Percentiles rank a stretch among this genome's conserved stretches.
Evolutionary conservation across 2,113 vertebrate species (phyloP).

Genomic region (Carassius gibelio): DNA sequence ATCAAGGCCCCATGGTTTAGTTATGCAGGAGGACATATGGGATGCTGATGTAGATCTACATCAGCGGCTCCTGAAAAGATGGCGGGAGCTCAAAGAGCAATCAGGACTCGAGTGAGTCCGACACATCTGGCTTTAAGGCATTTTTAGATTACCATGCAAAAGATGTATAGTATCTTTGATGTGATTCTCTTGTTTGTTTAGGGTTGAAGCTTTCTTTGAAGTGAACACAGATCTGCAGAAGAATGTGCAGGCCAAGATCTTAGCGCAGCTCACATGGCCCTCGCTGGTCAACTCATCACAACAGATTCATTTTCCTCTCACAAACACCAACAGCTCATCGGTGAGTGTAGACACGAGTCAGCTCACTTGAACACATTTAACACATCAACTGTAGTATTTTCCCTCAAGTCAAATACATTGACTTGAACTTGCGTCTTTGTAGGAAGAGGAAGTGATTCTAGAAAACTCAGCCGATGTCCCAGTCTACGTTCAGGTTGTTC

Average conservation of each 20-base stretch:
- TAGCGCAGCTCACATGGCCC: conserved; percentile 90
- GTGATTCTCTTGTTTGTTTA: conserved; percentile 58
- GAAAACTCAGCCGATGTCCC: conserved; percentile 92
- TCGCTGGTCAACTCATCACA: conserved; percentile 84
- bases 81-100: conserved; percentile 85
- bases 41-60: conserved; percentile 91
- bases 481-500: conserved; percentile 88
- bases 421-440: conserved; percentile 33
- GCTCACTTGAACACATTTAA: neutral
- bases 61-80: conserved; percentile 86
- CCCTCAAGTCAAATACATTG: neutral
- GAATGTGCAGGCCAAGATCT: conserved; percentile 86
- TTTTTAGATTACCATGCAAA: neutral
- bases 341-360: conserved; percentile 79
- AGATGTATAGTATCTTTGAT: neutral
- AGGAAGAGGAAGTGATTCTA: conserved; percentile 91
- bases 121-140: neutral
- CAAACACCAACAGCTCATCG: conserved; percentile 92
- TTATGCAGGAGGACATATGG: conserved; percentile 91
- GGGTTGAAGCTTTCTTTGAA: conserved; percentile 88
- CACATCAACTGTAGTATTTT: neutral
- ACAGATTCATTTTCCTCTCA: conserved; percentile 87
- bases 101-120: conserved; percentile 82
- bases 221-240: conserved; percentile 97
- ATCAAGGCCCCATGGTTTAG: conserved; percentile 81